These are phyloP conservation scores for Cephalotes varians DNA, from an alignment of 2,888 invertebrate genomes.

Conservation along the genomic window DNA sequence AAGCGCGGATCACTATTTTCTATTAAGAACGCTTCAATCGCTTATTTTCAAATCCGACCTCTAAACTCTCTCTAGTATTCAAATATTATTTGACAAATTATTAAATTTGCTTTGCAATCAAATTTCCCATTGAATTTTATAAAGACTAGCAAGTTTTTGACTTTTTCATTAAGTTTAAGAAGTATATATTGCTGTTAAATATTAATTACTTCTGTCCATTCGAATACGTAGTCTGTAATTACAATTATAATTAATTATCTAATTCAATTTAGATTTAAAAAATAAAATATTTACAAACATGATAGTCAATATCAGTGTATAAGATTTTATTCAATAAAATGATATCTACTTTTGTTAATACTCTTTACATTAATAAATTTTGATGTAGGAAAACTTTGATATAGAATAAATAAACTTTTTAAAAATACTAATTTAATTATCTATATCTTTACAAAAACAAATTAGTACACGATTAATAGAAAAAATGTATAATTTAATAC, in stretches of 20 bases:
- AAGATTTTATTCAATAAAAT: neutral
- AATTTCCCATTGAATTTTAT: neutral
- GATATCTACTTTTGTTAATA: neutral
- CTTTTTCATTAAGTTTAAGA: neutral
- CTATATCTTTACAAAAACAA: neutral
- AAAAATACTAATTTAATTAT: neutral
- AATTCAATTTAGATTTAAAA: neutral
- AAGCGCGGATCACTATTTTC: neutral
- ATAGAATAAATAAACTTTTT: neutral
- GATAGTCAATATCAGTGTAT: neutral
- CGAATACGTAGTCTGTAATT: neutral
- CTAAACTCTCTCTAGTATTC: neutral
- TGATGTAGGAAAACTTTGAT: neutral
- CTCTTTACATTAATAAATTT: neutral
- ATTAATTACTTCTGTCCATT: neutral
- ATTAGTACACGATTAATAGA: neutral
- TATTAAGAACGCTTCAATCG: slow-evolving; percentile 32
- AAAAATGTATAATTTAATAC: neutral
- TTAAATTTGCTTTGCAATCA: neutral
- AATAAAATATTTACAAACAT: neutral
- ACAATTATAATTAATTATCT: neutral
- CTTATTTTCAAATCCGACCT: neutral
- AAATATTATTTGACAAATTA: neutral
- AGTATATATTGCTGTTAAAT: neutral
- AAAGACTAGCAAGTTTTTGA: neutral